Evolutionary conservation across 1,140 invertebrate genomes (phyloP).

Genomic region (Fopius arisanus): DNA sequence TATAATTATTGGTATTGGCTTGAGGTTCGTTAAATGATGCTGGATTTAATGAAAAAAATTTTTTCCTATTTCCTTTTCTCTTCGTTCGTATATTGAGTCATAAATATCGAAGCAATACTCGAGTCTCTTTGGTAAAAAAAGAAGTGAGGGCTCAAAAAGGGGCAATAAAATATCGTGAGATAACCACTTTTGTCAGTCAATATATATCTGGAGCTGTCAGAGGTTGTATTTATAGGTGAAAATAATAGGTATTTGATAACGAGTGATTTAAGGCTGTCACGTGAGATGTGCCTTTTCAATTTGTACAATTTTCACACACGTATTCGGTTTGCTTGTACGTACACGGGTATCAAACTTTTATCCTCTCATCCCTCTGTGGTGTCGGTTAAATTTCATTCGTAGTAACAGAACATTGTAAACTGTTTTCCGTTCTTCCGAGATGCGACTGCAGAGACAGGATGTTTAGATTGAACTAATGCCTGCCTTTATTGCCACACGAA

Average conservation of each 20-base stretch:
- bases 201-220: not conserved
- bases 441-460: slow-evolving; percentile 38
- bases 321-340: not conserved
- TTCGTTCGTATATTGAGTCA: not conserved
- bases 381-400: slow-evolving; percentile 9
- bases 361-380: not conserved
- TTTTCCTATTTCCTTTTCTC: not conserved
- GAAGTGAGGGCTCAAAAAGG: not conserved
- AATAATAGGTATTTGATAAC: slow-evolving; percentile 7
- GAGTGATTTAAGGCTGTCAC: not conserved
- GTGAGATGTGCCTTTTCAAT: not conserved
- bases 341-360: not conserved
- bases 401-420: not conserved
- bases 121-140: not conserved
- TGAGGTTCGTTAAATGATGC: not conserved
- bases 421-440: not conserved
- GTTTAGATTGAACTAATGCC: slow-evolving; percentile 41
- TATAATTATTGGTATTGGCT: not conserved
- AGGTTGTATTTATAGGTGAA: not conserved
- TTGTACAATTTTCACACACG: not conserved
- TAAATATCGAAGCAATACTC: not conserved
- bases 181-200: slow-evolving; percentile 9
- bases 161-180: slow-evolving; percentile 4
- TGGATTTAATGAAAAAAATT: not conserved
- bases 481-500: slow-evolving; percentile 37